Evolutionary conservation across 1,140 invertebrate genomes (phyloP).

Genomic region (Parasteatoda tepidariorum): DNA sequence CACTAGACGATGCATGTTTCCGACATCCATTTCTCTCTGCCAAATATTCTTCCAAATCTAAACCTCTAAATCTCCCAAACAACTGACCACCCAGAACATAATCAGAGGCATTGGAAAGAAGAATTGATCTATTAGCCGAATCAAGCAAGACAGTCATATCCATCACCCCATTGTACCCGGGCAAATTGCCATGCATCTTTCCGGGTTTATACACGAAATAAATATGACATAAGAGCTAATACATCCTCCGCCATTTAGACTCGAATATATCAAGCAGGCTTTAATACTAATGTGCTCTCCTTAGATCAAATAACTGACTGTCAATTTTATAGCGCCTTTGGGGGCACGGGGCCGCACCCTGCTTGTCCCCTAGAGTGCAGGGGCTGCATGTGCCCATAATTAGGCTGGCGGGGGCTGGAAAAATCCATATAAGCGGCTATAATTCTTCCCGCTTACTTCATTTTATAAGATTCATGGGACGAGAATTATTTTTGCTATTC

Average conservation of each 20-base stretch:
- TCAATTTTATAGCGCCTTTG: constrained; percentile 55
- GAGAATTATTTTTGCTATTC: constrained; percentile 52
- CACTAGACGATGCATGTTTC: too few species aligned
- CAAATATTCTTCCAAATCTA: too few species aligned
- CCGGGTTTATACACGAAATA: background rate
- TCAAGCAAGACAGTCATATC: background rate
- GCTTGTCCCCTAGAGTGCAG: background rate
- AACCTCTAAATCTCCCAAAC: too few species aligned
- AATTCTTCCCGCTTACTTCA: constrained; percentile 23
- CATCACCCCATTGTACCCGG: constrained; percentile 28
- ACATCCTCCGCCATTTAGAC: constrained; percentile 29
- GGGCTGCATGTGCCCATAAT: constrained; percentile 30
- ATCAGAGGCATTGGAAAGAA: too few species aligned
- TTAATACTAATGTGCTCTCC: constrained; percentile 27
- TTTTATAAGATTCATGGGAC: constrained; percentile 43
- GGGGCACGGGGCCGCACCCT: constrained; percentile 6
- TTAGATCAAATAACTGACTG: constrained; percentile 41
- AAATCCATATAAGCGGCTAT: background rate
- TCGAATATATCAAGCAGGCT: constrained; percentile 6
- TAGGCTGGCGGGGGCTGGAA: background rate
- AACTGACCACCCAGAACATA: too few species aligned
- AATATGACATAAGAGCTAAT: constrained; percentile 34
- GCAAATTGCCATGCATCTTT: constrained; percentile 6
- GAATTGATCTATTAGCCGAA: constrained; percentile 23
- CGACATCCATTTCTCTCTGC: too few species aligned